Conservation (phyloP, 2,888 invertebrate species). For the Dione vanillae region DNA sequence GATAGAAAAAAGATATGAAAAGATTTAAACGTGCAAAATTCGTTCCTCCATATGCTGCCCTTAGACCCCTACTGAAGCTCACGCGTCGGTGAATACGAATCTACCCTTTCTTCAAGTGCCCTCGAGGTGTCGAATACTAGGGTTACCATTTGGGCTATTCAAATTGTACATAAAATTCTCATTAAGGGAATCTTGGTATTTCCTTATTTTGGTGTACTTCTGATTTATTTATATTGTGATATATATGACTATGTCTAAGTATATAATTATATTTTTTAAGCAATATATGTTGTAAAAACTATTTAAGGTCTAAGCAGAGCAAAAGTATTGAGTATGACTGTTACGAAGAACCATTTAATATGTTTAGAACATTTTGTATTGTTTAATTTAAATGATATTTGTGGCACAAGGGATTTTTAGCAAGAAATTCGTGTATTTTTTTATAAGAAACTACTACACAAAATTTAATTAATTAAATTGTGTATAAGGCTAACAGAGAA, state of each 20-base stretch:
- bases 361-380: too few species aligned
- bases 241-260: not conserved
- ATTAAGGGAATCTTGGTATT: conserved; percentile 6
- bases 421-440: too few species aligned
- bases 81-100: conserved; percentile 44
- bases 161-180: conserved; percentile 16
- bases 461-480: too few species aligned
- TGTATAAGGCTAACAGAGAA: too few species aligned
- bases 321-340: too few species aligned
- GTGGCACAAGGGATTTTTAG: too few species aligned
- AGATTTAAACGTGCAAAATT: conserved; percentile 31
- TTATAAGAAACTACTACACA: too few species aligned
- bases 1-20: conserved; percentile 25
- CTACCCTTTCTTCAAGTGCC: conserved; percentile 46
- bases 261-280: too few species aligned
- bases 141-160: conserved; percentile 37
- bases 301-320: too few species aligned
- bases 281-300: too few species aligned
- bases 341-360: too few species aligned
- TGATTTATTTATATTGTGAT: not conserved
- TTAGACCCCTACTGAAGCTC: conserved; percentile 44
- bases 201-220: not conserved
- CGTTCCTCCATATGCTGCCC: conserved; percentile 40
- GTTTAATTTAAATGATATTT: too few species aligned
- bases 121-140: conserved; percentile 47